A percentile compares a stretch with the other conserved stretches of the same genome.
These are phyloP conservation scores for Aphelenchoides fujianensis DNA, from an alignment of 1,140 invertebrate species.

Conservation along the genomic window DNA sequence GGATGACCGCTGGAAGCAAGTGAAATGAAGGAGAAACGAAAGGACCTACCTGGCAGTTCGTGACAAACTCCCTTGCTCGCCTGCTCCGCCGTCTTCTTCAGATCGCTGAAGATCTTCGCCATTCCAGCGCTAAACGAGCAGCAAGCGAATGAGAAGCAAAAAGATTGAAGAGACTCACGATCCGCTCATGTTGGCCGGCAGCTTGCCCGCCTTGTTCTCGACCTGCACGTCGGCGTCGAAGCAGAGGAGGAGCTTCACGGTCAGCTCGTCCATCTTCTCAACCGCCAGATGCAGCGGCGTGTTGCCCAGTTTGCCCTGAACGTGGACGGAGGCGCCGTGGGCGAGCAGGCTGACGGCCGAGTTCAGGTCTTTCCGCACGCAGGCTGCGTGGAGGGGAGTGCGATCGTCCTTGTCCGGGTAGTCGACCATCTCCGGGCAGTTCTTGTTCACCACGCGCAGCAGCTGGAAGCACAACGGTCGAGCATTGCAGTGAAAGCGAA, in stretches of 20 bases:
- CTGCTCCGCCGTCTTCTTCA: no score
- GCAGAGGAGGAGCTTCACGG: slow-evolving; percentile 32
- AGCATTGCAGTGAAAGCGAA: no score
- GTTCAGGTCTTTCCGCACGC: slow-evolving; percentile 13
- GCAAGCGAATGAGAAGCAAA: no score
- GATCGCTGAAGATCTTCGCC: background rate
- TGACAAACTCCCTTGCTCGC: background rate
- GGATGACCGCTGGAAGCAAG: slow-evolving; percentile 21
- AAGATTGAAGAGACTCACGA: no score
- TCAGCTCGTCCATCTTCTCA: slow-evolving; percentile 15
- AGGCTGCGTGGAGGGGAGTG: background rate
- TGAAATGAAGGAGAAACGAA: slow-evolving; percentile 1
- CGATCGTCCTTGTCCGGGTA: slow-evolving; percentile 2
- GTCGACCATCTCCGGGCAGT: background rate
- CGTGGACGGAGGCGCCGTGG: slow-evolving; percentile 21
- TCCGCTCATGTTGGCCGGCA: background rate
- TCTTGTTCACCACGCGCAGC: background rate
- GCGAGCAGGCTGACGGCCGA: slow-evolving; percentile 17
- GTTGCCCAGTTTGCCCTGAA: slow-evolving; percentile 22
- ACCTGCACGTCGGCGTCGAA: slow-evolving; percentile 23
- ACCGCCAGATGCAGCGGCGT: slow-evolving; percentile 31
- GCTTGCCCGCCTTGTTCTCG: slow-evolving; percentile 25
- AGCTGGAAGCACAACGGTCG: no score
- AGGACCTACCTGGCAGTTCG: background rate
- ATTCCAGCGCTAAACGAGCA: background rate